Conservation (phyloP, 2,113 vertebrate genomes). For the Osmerus mordax region DNA sequence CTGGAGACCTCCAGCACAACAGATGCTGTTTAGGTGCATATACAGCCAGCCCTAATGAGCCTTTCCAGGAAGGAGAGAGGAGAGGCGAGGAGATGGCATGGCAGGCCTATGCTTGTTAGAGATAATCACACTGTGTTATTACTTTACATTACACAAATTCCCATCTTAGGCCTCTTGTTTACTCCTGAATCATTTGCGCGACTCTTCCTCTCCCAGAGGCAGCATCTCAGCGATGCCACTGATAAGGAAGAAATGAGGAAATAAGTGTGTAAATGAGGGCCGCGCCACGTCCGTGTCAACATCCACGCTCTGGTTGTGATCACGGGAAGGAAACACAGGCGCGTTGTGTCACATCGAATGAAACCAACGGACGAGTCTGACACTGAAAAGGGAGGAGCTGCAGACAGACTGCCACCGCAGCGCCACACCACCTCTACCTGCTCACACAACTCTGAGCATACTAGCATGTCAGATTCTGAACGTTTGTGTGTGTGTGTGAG, state of each 20-base stretch:
- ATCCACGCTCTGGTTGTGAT: slow-evolving; percentile 27
- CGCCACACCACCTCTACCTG: background rate
- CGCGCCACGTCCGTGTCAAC: slow-evolving; percentile 23
- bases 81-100: slow-evolving; percentile 2
- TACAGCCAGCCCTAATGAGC: slow-evolving; percentile 18
- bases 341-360: background rate
- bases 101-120: slow-evolving; percentile 40
- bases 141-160: slow-evolving; percentile 38
- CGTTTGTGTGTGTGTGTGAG: too few relatives aligned
- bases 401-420: too few relatives aligned
- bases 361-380: background rate
- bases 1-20: slow-evolving; percentile 21
- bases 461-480: background rate
- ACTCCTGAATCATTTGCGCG: slow-evolving; percentile 38
- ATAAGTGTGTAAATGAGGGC: slow-evolving; percentile 28
- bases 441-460: background rate
- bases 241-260: slow-evolving; percentile 33
- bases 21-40: slow-evolving; percentile 2
- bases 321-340: slow-evolving; percentile 10
- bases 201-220: slow-evolving; percentile 21
- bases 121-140: slow-evolving; percentile 44
- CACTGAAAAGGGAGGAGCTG: too few relatives aligned
- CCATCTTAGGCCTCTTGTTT: slow-evolving; percentile 32
- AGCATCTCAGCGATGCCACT: slow-evolving; percentile 35
- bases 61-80: slow-evolving; percentile 3